Evolutionary conservation across 2,888 invertebrate genomes (phyloP), one percentile per base, ranked within the genome.

Genomic region (Sarcophaga variegata): DNA sequence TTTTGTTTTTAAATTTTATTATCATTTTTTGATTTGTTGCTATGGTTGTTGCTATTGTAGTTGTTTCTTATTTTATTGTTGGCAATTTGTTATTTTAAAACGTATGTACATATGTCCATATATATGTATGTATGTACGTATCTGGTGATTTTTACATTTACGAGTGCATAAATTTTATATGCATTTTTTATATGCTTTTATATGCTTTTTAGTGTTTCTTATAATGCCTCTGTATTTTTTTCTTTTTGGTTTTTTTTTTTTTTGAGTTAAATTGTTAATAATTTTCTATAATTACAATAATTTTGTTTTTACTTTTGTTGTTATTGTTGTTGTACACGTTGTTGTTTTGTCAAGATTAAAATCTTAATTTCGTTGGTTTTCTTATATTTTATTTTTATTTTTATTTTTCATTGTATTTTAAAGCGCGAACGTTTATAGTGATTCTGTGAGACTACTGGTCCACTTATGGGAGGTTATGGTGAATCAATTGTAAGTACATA

Each of bases 181-280:
- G 62, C 47, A 49, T 49, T 49, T 49, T 64, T 4, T 66, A 49
- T 75, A 70, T 63, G 62, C 47, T 60, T 81, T 72, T 81, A n/a
- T 47, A 47, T 78, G 77, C 25, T 71, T 71, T 54, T 81, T 74
- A 49, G 54, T 54, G 54, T 12, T 67, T 78, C 66, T 77, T 71
- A 14, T 49, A 37, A 60, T 47, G 59, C 80, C 59, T 66, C 20
- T 76, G 67, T 69, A 60, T 14, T 45, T 49, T 2, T 20, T 70
- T 20, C n/a, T n/a, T n/a, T n/a, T n/a, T 14, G 20, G 63, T 66
- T 10, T 2, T 10, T 37, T 10, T 59, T 66, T 22, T 17, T 60
- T 85, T 85, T 69, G 85, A 85, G 81, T 77, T 81, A 81, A 85
- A 85, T 85, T 85, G 72, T 85, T 85, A 78, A 85, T 85, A 85